These are phyloP conservation scores for Tethea ocularis DNA, from an alignment of 2,888 invertebrate species.

Conservation along the genomic window DNA sequence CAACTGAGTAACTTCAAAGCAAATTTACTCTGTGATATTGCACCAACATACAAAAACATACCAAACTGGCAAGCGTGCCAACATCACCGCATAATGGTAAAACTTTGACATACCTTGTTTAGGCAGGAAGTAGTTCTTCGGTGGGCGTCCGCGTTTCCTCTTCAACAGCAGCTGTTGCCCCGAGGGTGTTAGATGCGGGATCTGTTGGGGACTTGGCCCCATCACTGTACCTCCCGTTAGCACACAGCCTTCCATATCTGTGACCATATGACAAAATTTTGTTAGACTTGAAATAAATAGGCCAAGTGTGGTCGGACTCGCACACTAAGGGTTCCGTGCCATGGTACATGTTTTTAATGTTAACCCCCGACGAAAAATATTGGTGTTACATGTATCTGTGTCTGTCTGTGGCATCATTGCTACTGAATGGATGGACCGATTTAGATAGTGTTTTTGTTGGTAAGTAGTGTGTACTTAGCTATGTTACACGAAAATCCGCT, in stretches of 20 bases:
- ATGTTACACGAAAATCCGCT: no score
- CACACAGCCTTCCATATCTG: constrained; percentile 79
- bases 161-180: constrained; percentile 72
- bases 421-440: no score
- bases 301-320: no score
- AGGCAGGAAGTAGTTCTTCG: constrained; percentile 75
- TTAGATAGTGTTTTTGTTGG: no score
- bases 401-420: no score
- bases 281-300: not conserved
- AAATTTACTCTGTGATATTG: not conserved
- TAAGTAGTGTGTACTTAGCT: no score
- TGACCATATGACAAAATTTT: not conserved
- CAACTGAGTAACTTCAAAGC: not conserved
- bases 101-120: constrained; percentile 46
- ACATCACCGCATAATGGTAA: constrained; percentile 5
- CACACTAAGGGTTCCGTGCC: no score
- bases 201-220: constrained; percentile 38
- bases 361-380: no score
- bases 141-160: constrained; percentile 73
- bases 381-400: no score
- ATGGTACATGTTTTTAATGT: no score
- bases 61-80: no score
- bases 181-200: constrained; percentile 45
- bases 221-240: constrained; percentile 65
- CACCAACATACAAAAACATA: constrained; percentile 11